Conservation (phyloP, 2,888 invertebrate species). For the Drosophila infuscata region DNA sequence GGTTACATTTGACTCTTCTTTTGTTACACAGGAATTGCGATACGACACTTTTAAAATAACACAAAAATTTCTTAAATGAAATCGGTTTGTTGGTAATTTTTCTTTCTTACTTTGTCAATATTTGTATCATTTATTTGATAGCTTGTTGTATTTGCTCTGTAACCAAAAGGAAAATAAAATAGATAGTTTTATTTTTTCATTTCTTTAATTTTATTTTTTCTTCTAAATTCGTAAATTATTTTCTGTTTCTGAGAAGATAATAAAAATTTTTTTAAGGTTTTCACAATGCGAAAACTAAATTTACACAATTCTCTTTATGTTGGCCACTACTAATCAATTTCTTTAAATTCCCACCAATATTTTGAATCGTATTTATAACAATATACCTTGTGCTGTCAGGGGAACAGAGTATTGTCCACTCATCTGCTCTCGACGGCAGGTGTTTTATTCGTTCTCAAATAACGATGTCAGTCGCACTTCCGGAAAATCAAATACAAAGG, state of each 20-base stretch:
- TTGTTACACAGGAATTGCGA: constrained; percentile 1
- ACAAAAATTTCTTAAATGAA: constrained; percentile 1
- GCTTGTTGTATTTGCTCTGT: background rate
- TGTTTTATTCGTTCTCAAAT: background rate
- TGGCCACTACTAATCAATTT: background rate
- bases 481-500: constrained; percentile 1
- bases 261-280: background rate
- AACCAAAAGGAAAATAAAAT: background rate
- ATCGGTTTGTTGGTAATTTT: background rate
- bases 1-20: background rate
- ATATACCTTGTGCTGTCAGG: background rate
- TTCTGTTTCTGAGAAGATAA: background rate
- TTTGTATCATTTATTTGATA: constrained; percentile 10
- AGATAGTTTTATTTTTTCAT: background rate
- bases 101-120: constrained; percentile 7
- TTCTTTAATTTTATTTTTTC: background rate
- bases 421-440: background rate
- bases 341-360: background rate
- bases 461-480: constrained; percentile 3
- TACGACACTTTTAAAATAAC: constrained; percentile 8
- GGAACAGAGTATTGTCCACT: background rate
- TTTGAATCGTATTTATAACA: background rate
- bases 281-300: background rate
- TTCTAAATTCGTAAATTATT: background rate
- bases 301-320: background rate